Evolutionary conservation across 2,888 invertebrate genomes (phyloP).

Genomic region (Archips xylosteana): DNA sequence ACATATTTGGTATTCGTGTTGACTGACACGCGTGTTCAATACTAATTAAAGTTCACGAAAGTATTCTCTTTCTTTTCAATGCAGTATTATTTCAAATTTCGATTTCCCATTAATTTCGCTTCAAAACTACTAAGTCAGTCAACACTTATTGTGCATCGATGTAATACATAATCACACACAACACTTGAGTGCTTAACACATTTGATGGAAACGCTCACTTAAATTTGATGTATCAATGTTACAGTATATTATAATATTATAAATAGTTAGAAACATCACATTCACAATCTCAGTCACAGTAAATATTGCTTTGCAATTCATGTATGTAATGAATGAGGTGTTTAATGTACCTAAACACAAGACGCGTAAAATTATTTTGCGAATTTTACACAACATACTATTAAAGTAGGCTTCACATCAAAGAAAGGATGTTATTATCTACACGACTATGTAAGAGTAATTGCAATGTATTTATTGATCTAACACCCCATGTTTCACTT

Average conservation of each 20-base stretch:
- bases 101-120: slow-evolving; percentile 19
- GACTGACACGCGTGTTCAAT: slow-evolving; percentile 67
- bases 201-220: slow-evolving; percentile 57
- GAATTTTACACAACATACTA: slow-evolving; percentile 11
- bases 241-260: slow-evolving; percentile 43
- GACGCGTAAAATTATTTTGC: slow-evolving; percentile 16
- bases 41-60: slow-evolving; percentile 32
- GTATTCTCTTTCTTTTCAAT: slow-evolving; percentile 41
- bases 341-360: slow-evolving; percentile 12
- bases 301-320: slow-evolving; percentile 29
- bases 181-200: slow-evolving; percentile 72
- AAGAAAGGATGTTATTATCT: slow-evolving; percentile 10
- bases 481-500: slow-evolving; percentile 45
- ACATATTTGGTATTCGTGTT: slow-evolving; percentile 70
- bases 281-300: slow-evolving; percentile 19
- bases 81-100: slow-evolving; percentile 26
- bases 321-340: slow-evolving; percentile 26
- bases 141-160: slow-evolving; percentile 67
- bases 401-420: slow-evolving; percentile 21
- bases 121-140: slow-evolving; percentile 68
- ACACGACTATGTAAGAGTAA: slow-evolving; percentile 14
- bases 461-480: slow-evolving; percentile 30
- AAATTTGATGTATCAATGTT: slow-evolving; percentile 62
- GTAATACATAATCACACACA: slow-evolving; percentile 71
- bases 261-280: slow-evolving; percentile 23